Base-by-base conservation (phyloP, 2,888 invertebrate genomes). In the Coelopa pilipes region DNA sequence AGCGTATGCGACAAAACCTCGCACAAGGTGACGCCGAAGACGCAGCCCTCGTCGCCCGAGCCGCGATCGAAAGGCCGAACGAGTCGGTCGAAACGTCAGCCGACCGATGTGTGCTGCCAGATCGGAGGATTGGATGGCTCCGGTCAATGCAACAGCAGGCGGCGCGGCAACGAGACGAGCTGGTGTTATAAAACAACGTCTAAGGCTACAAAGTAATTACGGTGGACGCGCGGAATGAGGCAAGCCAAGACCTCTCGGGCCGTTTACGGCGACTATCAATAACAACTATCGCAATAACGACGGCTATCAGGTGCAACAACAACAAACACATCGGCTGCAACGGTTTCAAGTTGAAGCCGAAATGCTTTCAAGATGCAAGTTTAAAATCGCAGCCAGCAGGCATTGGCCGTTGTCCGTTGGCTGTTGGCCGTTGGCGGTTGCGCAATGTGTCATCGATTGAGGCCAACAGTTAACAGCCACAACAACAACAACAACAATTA, bases 341-440 rank as follows among this genome's bases (percentile, higher is more conserved):
- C 34, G 24, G 15, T 62, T 13, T 34, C 13, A 62, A 24, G 24
- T 24, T 34, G n/a, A 62, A n/a, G 11, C 17, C 9, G 50, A 66
- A 66, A 66, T 11, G 10, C 21, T 69, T 69, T 69, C 59, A 69
- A 69, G 69, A 57, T 69, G 69, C 69, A 69, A 69, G 69, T 69
- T 69, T 69, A 59, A 69, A 69, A 59, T 69, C 46, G 49, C 62
- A 55, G 47, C 63, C 13, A 34, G 46, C 47, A 50, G 13, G 59
- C 59, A 17, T 15, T 59, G n/a, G 49, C 47, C 53, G 34, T 34
- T 34, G 47, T 49, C 49, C 66, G 50, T 66, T 66, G 45, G 15
- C 21, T 21, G 13, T n/a, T 15, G 53, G 66, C 49, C 66, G 50
- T 66, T 66, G 45, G 15, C 21, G 12, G 13, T n/a, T 15, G 53